phyloP scores from a whole-genome alignment of 2,888 invertebrate species.

The Salticus scenicus region DNA sequence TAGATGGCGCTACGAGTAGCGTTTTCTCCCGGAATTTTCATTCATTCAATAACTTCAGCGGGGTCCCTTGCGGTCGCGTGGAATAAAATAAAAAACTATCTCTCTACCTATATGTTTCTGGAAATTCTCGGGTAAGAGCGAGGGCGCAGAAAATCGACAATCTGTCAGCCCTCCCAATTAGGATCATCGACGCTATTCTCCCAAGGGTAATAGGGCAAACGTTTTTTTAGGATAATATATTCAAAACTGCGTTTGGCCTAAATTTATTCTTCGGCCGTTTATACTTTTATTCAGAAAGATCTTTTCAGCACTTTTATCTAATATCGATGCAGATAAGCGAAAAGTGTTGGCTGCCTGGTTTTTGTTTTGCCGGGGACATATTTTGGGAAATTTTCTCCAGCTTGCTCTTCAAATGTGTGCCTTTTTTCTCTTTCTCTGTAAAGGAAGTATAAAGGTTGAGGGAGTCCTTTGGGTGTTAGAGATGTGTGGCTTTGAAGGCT shows the following conservation, averaged over 20 bases:
- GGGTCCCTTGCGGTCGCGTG: conserved; percentile 30
- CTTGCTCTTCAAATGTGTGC: conserved; percentile 51
- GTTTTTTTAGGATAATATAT: conserved; percentile 67
- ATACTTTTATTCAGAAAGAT: conserved; percentile 64
- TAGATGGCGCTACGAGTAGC: conserved; percentile 66
- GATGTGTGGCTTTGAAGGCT: conserved; percentile 23
- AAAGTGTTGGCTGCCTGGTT: conserved; percentile 34
- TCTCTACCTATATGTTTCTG: conserved; percentile 44
- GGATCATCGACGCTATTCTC: conserved; percentile 47
- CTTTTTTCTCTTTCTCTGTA: conserved; percentile 17
- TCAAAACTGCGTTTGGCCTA: conserved; percentile 64
- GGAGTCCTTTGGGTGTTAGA: conserved; percentile 44
- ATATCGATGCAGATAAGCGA: conserved; percentile 64
- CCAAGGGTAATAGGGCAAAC: conserved; percentile 56
- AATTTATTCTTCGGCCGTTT: conserved; percentile 46
- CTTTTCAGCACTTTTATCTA: conserved; percentile 48
- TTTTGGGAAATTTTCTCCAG: conserved; percentile 20
- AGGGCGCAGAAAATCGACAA: conserved; percentile 52
- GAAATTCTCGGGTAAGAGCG: conserved; percentile 10
- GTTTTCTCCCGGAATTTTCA: conserved; percentile 24
- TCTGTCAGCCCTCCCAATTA: conserved; percentile 66
- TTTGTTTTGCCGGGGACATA: conserved; percentile 54
- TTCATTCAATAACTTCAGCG: conserved; percentile 47
- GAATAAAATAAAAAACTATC: conserved; percentile 52
- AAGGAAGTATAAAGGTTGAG: conserved; percentile 15